Evolutionary conservation across 2,113 vertebrate species (phyloP).

Genomic region (Tauraco erythrolophus): DNA sequence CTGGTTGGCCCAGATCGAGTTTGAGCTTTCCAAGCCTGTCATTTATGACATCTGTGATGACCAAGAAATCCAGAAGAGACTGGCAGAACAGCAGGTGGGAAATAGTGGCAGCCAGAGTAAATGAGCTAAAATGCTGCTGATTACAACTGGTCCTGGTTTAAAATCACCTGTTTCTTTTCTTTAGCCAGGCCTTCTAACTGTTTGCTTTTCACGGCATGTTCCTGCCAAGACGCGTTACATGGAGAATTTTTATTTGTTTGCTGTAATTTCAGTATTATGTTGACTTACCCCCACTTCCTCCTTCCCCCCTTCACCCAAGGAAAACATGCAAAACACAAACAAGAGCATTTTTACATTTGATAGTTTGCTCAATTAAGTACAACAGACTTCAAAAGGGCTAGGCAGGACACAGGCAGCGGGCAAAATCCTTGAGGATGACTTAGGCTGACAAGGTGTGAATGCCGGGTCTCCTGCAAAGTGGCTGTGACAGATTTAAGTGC

Average conservation of each 20-base stretch:
- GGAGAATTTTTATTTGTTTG: background rate
- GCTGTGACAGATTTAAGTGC: background rate
- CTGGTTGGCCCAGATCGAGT: slow-evolving; percentile 92
- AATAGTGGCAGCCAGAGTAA: background rate
- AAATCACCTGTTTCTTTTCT: background rate
- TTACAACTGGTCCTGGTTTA: background rate
- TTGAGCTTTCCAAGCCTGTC: slow-evolving; percentile 90
- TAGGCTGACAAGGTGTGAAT: background rate
- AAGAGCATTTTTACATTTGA: background rate
- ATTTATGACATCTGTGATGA: slow-evolving; percentile 89
- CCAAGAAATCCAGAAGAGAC: slow-evolving; percentile 94
- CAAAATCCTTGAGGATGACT: background rate
- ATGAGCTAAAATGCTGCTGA: background rate
- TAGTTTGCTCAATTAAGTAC: background rate
- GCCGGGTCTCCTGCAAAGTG: background rate
- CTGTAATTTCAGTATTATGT: background rate
- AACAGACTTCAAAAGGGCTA: background rate
- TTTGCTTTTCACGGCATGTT: background rate
- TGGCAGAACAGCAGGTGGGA: slow-evolving; percentile 92
- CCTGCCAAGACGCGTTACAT: background rate
- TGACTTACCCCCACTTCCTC: background rate
- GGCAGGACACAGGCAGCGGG: background rate
- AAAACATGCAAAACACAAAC: background rate
- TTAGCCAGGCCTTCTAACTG: background rate
- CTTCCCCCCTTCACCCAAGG: background rate